Percentiles rank a stretch among this genome's conserved stretches.
These are phyloP conservation scores for Mohoua ochrocephala DNA, from an alignment of 2,113 vertebrate species.

Conservation along the genomic window DNA sequence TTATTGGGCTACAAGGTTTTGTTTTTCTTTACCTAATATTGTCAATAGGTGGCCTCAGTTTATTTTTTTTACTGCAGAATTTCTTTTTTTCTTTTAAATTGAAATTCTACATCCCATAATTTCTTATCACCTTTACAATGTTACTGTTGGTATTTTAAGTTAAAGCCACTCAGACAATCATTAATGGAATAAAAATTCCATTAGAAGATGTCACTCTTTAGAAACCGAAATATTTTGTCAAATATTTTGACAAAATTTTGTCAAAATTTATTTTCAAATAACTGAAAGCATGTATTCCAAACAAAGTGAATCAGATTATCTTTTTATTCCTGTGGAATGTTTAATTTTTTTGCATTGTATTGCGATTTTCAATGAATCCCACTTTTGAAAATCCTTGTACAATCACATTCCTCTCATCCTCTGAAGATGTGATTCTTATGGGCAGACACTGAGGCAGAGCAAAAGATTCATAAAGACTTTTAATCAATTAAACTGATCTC, in stretches of 20 bases:
- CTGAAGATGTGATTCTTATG: background rate
- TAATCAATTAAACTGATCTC: background rate
- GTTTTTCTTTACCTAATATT: background rate
- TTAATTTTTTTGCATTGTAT: background rate
- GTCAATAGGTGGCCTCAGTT: constrained; percentile 12
- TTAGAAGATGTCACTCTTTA: background rate
- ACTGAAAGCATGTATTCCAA: background rate
- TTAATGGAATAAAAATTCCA: background rate
- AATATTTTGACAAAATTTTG: background rate
- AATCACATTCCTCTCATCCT: background rate
- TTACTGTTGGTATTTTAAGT: background rate
- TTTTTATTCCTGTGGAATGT: background rate
- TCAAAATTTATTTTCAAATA: background rate
- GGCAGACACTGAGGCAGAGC: background rate
- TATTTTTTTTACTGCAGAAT: background rate
- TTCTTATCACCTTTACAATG: background rate
- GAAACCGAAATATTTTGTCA: background rate
- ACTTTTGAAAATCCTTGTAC: background rate
- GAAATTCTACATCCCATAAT: background rate
- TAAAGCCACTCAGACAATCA: background rate
- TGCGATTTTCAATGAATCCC: background rate
- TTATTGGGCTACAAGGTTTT: background rate
- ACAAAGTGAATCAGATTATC: background rate
- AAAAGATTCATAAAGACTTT: background rate
- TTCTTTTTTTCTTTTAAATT: background rate